These are phyloP conservation scores for Proales similis DNA, from an alignment of 1,140 invertebrate species.

Conservation along the genomic window DNA sequence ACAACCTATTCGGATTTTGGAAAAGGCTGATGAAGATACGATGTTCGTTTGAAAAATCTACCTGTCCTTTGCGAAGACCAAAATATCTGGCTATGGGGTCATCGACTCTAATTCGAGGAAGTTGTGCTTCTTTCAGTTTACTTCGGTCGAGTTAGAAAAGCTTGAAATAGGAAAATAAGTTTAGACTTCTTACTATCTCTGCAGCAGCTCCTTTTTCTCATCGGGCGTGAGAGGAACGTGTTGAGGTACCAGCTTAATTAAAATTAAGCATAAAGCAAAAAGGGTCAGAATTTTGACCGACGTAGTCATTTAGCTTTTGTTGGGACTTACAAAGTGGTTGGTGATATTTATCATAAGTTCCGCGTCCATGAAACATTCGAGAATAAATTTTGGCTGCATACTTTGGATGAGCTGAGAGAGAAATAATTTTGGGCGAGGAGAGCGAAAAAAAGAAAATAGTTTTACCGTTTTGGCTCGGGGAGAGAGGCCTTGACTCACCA, in stretches of 20 bases:
- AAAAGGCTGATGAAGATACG: slow-evolving; percentile 21
- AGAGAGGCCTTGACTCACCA: slow-evolving; percentile 90
- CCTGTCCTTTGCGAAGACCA: slow-evolving; percentile 89
- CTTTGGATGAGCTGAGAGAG: slow-evolving; percentile 81
- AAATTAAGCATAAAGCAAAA: slow-evolving; percentile 2
- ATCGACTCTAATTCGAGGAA: slow-evolving; percentile 95
- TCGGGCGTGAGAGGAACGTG: slow-evolving; percentile 24
- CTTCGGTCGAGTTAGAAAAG: slow-evolving; percentile 41
- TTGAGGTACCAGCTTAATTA: slow-evolving; percentile 36
- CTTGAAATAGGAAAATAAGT: not conserved
- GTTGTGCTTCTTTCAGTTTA: slow-evolving; percentile 96
- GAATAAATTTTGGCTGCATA: slow-evolving; percentile 97
- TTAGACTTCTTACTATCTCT: slow-evolving; percentile 4
- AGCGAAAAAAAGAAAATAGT: too few species aligned
- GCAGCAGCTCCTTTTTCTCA: slow-evolving; percentile 26
- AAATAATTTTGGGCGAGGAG: too few species aligned
- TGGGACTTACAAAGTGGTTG: slow-evolving; percentile 78
- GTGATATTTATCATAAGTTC: slow-evolving; percentile 98
- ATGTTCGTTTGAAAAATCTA: slow-evolving; percentile 48
- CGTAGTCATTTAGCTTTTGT: too few species aligned
- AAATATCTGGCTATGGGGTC: slow-evolving; percentile 97
- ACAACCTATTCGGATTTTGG: slow-evolving; percentile 66
- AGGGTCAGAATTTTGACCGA: slow-evolving; percentile 4
- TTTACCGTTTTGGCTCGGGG: slow-evolving; percentile 97
- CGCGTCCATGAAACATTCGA: slow-evolving; percentile 96